phyloP scores from a whole-genome alignment of 2,113 vertebrate genomes.

The Oenanthe melanoleuca region DNA sequence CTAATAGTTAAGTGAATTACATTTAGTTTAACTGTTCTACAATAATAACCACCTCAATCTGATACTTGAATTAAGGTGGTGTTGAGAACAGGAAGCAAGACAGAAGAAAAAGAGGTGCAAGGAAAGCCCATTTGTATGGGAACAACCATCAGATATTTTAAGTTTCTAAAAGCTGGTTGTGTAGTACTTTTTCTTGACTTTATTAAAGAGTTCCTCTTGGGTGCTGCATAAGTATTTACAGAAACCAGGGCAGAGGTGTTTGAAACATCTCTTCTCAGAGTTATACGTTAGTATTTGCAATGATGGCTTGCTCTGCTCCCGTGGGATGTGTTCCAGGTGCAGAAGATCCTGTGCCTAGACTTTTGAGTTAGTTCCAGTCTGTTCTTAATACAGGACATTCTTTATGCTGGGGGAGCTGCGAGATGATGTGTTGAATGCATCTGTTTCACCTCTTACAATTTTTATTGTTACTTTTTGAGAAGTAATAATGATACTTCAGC shows the following conservation, averaged over 20 bases:
- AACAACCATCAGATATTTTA: not conserved
- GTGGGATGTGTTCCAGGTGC: not conserved
- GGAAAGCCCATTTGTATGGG: not conserved
- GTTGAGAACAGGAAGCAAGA: not conserved
- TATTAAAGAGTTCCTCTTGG: not conserved
- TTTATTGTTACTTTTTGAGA: not conserved
- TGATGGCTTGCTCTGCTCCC: not conserved
- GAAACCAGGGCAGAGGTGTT: not conserved
- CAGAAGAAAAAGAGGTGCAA: not conserved
- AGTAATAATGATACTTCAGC: not conserved
- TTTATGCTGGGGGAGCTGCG: not conserved
- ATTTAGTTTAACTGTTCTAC: not conserved
- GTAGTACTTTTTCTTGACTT: not conserved
- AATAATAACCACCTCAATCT: not conserved
- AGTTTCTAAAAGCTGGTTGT: not conserved
- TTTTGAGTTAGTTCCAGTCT: not conserved
- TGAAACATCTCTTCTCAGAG: not conserved
- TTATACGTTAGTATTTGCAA: not conserved
- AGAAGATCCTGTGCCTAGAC: not conserved
- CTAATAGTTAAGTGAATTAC: not conserved
- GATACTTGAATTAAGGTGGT: not conserved
- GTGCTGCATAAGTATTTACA: not conserved
- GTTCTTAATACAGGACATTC: not conserved
- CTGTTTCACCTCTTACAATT: not conserved
- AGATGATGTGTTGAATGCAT: not conserved